Percentiles rank a stretch among this genome's conserved stretches.
Conservation (phyloP, 2,797 vertebrate species). For the Sebastes minor region DNA sequence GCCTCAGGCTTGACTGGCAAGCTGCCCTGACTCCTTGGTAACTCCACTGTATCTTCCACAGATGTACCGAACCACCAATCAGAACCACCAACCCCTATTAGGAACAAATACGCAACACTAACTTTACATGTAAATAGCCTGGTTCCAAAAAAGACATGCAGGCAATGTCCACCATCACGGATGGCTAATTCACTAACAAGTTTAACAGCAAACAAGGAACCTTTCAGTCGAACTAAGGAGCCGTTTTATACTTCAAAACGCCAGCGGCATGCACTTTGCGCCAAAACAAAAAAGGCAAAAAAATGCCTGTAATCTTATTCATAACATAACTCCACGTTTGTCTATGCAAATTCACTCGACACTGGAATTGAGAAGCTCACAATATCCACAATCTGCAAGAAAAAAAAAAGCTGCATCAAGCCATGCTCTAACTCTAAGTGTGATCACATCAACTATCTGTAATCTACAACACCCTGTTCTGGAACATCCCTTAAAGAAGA, state of each 20-base stretch:
- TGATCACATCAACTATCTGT: slow-evolving; percentile 44
- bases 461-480: slow-evolving; percentile 53
- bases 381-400: slow-evolving; percentile 75
- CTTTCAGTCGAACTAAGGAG: slow-evolving; percentile 48
- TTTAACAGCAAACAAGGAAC: slow-evolving; percentile 57
- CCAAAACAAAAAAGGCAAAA: slow-evolving; percentile 11
- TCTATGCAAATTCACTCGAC: slow-evolving; percentile 83
- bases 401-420: slow-evolving; percentile 63
- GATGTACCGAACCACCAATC: slow-evolving; percentile 83
- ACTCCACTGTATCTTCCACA: slow-evolving; percentile 86
- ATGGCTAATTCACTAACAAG: slow-evolving; percentile 75
- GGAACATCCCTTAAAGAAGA: slow-evolving; percentile 9
- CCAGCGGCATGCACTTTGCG: slow-evolving; percentile 72
- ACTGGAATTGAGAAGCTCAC: slow-evolving; percentile 77
- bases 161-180: slow-evolving; percentile 80
- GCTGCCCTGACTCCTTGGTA: slow-evolving; percentile 80
- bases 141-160: slow-evolving; percentile 75
- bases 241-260: slow-evolving; percentile 44
- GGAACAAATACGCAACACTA: slow-evolving; percentile 70
- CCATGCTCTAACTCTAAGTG: slow-evolving; percentile 69
- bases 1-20: slow-evolving; percentile 75
- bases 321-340: slow-evolving; percentile 84
- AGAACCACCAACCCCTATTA: slow-evolving; percentile 68
- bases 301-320: slow-evolving; percentile 73
- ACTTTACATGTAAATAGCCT: slow-evolving; percentile 71